Base-by-base conservation (phyloP, 2,113 vertebrate species). In the Psettodes erumei region DNA sequence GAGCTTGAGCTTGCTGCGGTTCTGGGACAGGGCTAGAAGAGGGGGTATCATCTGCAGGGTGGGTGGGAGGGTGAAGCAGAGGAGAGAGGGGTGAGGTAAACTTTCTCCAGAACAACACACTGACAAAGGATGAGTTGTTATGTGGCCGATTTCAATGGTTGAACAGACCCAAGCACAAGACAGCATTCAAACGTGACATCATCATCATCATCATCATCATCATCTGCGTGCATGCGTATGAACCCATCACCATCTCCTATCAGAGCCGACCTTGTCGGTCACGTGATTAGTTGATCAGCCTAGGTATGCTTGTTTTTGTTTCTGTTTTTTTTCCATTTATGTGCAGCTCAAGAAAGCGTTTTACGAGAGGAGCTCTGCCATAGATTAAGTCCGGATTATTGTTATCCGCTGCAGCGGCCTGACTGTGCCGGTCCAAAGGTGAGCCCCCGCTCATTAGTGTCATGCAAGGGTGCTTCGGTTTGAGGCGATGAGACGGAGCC, bases 1-100 rank as follows among this genome's bases (percentile, higher is more conserved):
- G 91, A 98, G 95, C 94, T 98, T 97, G 92, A 98, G 94, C 90
- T 97, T 97, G 92, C 97, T 98, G 95, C 96, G 96, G 92, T 97
- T 98, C 93, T 98, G 96, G 85, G 96, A 95, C 62, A 98, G 94
- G 92, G 96, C 96, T 95, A 98, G 84, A 80, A 98, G 96, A 95
- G 96, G 94, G 88, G 97, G 94, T 77, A 98, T 97, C 92, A 96
- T 97, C 97, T 99, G 90, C 42, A 89, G 84, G 27, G 50, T 0
- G 42, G 4, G n/a, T 12, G 10, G 4, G 33, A 59, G 32, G n/a
- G 28, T 13, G 23, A 28, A 12, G n/a, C 8, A 23, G 12, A 23
- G 18, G 0, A 2, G 4, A 1, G n/a, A 66, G 32, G 28, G 16
- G 48, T 1, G 18, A 4, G 30, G 15, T 12, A 38, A 59, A 27